Percentiles rank a stretch among this genome's conserved stretches.
Evolutionary conservation across 2,797 vertebrate species (phyloP).

Genomic region (Dendrocincla tyrannina): DNA sequence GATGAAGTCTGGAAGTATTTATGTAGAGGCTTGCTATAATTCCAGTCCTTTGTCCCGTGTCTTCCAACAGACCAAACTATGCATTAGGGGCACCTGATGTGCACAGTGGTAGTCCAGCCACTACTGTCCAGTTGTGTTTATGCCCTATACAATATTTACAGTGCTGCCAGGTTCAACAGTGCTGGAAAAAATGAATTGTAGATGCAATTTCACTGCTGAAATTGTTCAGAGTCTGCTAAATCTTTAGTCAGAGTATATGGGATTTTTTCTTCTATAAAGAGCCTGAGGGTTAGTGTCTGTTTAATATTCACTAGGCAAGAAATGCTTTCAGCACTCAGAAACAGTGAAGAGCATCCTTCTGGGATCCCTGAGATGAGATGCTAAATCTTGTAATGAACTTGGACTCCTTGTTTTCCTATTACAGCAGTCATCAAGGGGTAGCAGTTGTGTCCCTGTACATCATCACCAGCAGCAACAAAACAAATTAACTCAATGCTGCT

Average conservation of each 20-base stretch:
- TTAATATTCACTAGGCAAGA: background rate
- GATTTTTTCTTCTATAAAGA: background rate
- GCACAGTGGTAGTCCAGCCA: background rate
- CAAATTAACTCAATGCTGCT: background rate
- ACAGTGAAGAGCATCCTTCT: background rate
- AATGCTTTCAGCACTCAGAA: slow-evolving; percentile 9
- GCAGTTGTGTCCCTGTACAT: background rate
- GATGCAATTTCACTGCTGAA: background rate
- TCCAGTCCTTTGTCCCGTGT: background rate
- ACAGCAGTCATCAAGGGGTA: background rate
- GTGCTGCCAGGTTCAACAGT: background rate
- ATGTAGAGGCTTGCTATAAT: background rate
- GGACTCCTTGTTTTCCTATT: background rate
- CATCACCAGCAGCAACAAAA: background rate
- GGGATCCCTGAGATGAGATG: background rate
- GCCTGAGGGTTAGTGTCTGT: background rate
- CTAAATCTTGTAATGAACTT: background rate
- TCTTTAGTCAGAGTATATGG: background rate
- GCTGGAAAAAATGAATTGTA: background rate
- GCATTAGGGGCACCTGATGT: background rate
- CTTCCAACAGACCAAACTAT: background rate
- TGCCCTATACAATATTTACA: background rate
- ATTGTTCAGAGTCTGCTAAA: background rate
- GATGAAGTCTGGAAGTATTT: background rate
- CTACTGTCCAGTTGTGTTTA: background rate